phyloP scores from a whole-genome alignment of 2,888 invertebrate genomes.

The Graphium colonna region DNA sequence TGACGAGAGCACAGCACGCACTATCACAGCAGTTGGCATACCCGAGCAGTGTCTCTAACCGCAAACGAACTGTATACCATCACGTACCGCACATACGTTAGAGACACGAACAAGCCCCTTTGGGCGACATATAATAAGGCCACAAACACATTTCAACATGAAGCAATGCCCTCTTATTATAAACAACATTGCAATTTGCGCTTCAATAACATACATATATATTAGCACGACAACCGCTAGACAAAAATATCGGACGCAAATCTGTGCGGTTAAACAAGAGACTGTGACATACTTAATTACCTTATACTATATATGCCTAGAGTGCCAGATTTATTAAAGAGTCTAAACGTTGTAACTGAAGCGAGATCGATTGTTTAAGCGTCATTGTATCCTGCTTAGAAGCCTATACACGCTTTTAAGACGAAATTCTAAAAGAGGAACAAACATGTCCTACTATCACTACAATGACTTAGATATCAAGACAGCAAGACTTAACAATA shows the following conservation, averaged over 20 bases:
- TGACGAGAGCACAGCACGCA: slow-evolving; percentile 71
- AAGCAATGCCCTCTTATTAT: slow-evolving; percentile 56
- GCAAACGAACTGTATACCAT: slow-evolving; percentile 27
- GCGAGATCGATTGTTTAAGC: slow-evolving; percentile 69
- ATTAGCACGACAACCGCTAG: slow-evolving; percentile 7
- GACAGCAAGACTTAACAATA: slow-evolving; percentile 58
- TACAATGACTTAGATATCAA: slow-evolving; percentile 72
- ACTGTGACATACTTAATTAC: slow-evolving; percentile 29
- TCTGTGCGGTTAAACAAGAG: slow-evolving; percentile 38
- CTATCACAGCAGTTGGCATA: slow-evolving; percentile 71
- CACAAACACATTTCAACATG: slow-evolving; percentile 71
- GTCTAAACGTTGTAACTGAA: slow-evolving; percentile 53
- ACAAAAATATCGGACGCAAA: slow-evolving; percentile 58
- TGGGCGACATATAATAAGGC: slow-evolving; percentile 73
- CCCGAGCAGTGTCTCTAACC: slow-evolving; percentile 49
- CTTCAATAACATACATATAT: slow-evolving; percentile 38
- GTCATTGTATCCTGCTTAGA: slow-evolving; percentile 43
- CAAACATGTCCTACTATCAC: slow-evolving; percentile 44
- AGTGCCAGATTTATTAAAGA: slow-evolving; percentile 47
- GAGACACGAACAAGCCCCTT: slow-evolving; percentile 53
- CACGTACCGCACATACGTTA: slow-evolving; percentile 38
- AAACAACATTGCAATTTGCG: slow-evolving; percentile 53
- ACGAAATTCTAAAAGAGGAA: slow-evolving; percentile 50
- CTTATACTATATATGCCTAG: slow-evolving; percentile 41
- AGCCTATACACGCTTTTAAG: slow-evolving; percentile 50